Evolutionary conservation across 1,140 invertebrate genomes (phyloP).

Genomic region (Watersipora subatra): DNA sequence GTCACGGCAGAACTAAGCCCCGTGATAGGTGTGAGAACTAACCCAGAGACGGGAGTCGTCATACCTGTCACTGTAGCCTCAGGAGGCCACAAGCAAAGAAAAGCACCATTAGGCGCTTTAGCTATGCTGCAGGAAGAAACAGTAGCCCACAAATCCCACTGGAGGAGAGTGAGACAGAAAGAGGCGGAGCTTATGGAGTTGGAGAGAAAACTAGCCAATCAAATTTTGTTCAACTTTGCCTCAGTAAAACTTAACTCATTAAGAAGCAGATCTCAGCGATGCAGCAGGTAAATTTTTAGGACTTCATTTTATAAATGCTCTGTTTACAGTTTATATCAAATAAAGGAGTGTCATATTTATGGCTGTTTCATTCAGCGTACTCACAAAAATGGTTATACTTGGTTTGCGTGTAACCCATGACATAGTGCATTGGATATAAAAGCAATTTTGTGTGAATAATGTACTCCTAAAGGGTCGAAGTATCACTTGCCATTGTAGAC

Average conservation of each 20-base stretch:
- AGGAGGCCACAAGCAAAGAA: constrained; percentile 23
- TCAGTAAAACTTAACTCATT: constrained; percentile 15
- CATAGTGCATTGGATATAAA: too few relatives aligned
- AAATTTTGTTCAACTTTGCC: constrained; percentile 8
- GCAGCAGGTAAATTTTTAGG: too few relatives aligned
- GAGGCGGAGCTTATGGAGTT: constrained; percentile 24
- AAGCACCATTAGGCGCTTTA: constrained; percentile 26
- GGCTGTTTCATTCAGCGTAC: too few relatives aligned
- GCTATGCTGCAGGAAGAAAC: constrained; percentile 34
- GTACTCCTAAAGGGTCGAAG: too few relatives aligned
- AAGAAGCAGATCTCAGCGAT: constrained; percentile 17
- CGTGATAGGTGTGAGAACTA: constrained; percentile 26
- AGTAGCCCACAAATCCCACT: constrained; percentile 24
- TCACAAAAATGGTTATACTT: too few relatives aligned
- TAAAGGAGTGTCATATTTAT: too few relatives aligned
- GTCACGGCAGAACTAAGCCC: constrained; percentile 31
- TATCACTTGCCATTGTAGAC: too few relatives aligned
- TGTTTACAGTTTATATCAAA: too few relatives aligned
- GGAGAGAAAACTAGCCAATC: constrained; percentile 23
- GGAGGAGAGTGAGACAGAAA: constrained; percentile 25
- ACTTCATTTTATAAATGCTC: too few relatives aligned
- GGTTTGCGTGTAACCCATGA: too few relatives aligned
- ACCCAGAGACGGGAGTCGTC: constrained; percentile 24
- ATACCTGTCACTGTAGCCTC: constrained; percentile 29
- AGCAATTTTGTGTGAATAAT: too few relatives aligned